A percentile compares a stretch with the other conserved stretches of the same genome.
These are phyloP conservation scores for Corythornis vintsioides DNA, from an alignment of 2,113 vertebrate species.

Conservation along the genomic window DNA sequence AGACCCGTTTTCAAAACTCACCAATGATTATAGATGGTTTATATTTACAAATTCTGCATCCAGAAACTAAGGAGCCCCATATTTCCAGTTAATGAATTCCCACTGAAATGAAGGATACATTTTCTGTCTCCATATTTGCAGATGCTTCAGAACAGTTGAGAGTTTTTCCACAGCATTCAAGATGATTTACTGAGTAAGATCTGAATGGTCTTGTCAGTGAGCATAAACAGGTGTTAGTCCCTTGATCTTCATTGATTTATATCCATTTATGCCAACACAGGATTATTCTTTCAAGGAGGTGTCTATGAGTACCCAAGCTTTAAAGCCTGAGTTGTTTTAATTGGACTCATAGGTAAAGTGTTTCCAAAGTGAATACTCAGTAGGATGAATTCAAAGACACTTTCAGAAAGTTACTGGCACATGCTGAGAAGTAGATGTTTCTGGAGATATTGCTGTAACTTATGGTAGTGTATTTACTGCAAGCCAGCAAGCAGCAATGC, in stretches of 20 bases:
- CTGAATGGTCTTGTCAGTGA: not conserved
- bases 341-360: not conserved
- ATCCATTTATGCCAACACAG: not conserved
- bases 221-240: not conserved
- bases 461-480: not conserved
- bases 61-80: not conserved
- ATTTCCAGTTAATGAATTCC: not conserved
- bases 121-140: not conserved
- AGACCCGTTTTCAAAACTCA: not conserved
- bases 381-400: not conserved
- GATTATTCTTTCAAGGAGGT: conserved; percentile 11
- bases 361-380: not conserved
- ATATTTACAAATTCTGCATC: not conserved
- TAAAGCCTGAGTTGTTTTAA: conserved; percentile 30
- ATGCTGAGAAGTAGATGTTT: not conserved
- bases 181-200: not conserved
- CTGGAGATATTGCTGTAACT: not conserved
- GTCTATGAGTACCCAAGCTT: not conserved
- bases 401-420: not conserved
- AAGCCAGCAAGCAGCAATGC: not conserved
- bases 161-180: not conserved
- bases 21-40: not conserved
- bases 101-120: not conserved
- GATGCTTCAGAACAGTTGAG: not conserved
- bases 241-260: conserved; percentile 20